These are phyloP conservation scores for Ferdinandea cuprea DNA, from an alignment of 2,888 invertebrate genomes.

Conservation along the genomic window DNA sequence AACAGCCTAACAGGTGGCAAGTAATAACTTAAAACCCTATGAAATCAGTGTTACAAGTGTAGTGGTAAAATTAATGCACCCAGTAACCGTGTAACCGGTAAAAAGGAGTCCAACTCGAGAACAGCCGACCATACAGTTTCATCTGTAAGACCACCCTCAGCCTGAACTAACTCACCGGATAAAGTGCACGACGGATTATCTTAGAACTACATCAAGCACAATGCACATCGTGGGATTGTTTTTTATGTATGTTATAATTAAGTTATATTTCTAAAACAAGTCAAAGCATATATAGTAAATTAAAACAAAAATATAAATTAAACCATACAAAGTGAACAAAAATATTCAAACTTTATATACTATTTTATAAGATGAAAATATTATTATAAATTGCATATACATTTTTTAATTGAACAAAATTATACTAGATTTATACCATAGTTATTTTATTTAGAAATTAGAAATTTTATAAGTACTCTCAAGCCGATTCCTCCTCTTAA, in stretches of 20 bases:
- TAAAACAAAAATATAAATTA: too few relatives aligned
- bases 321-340: neutral
- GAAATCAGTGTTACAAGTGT: conserved; percentile 19
- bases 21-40: conserved; percentile 11
- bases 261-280: conserved; percentile 13
- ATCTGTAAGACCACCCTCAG: conserved; percentile 7
- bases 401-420: neutral
- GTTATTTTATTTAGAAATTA: neutral
- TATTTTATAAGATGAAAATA: neutral
- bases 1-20: too few relatives aligned
- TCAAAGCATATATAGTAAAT: too few relatives aligned
- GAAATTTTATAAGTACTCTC: conserved; percentile 1
- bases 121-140: conserved; percentile 19
- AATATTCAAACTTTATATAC: neutral
- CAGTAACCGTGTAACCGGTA: conserved; percentile 5
- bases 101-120: too few relatives aligned
- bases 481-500: neutral
- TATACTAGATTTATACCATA: neutral
- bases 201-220: conserved; percentile 3
- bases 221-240: conserved; percentile 13
- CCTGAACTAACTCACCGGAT: conserved; percentile 7
- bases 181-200: conserved; percentile 3
- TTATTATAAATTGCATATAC: too few relatives aligned
- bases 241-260: conserved; percentile 9
- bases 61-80: conserved; percentile 7